Evolutionary conservation across 2,113 vertebrate species (phyloP).

Genomic region (Sitta europaea): DNA sequence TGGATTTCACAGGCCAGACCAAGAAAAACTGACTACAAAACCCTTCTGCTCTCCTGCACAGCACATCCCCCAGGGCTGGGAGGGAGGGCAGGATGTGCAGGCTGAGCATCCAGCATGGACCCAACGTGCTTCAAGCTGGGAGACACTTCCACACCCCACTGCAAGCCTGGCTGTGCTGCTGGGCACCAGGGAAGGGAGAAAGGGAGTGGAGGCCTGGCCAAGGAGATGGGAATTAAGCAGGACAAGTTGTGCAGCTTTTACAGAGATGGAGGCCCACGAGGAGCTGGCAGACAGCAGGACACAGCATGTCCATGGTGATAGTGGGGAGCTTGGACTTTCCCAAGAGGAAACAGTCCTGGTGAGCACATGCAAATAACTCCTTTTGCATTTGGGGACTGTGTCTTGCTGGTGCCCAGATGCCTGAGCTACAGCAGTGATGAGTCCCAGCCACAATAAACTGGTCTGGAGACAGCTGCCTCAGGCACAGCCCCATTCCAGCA

Average conservation of each 20-base stretch:
- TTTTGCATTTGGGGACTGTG: background rate
- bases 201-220: background rate
- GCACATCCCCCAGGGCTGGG: background rate
- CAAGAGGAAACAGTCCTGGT: background rate
- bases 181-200: background rate
- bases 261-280: background rate
- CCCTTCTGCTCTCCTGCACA: background rate
- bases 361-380: background rate
- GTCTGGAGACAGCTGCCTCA: background rate
- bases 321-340: background rate
- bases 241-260: fast-evolving
- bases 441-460: background rate
- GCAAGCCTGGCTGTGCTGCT: background rate
- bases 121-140: background rate
- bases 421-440: fast-evolving
- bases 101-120: background rate
- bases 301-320: fast-evolving
- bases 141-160: background rate
- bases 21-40: background rate
- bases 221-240: background rate
- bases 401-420: background rate
- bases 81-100: background rate
- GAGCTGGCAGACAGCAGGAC: background rate
- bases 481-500: background rate
- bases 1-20: background rate